Conservation (phyloP, 2,797 vertebrate species). For the Mallotus villosus region DNA sequence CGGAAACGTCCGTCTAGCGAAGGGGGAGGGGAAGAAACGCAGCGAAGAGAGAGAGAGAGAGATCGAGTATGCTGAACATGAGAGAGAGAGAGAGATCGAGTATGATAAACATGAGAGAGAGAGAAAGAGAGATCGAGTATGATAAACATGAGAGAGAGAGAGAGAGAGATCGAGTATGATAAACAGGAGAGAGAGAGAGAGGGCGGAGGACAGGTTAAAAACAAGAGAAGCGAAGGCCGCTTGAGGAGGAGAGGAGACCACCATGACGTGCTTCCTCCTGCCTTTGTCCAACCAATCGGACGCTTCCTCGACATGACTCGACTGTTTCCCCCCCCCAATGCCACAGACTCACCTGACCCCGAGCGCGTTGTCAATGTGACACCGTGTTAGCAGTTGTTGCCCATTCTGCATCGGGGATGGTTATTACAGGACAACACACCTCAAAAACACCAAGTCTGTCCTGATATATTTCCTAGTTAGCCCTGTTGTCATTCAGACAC, state of each 20-base stretch:
- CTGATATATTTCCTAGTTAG: neutral
- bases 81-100: neutral
- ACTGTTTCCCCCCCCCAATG: neutral
- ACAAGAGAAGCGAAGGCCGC: neutral
- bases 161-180: too few species aligned
- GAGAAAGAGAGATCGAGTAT: neutral
- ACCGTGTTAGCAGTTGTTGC: neutral
- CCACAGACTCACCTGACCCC: neutral
- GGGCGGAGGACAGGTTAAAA: too few species aligned
- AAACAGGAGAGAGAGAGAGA: too few species aligned
- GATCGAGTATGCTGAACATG: neutral
- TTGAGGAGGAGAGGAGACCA: neutral
- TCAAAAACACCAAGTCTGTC: too few species aligned
- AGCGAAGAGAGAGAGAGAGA: neutral
- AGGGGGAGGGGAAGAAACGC: too few species aligned
- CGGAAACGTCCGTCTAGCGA: conserved; percentile 87
- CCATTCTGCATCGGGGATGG: neutral
- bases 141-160: neutral
- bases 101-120: too few species aligned
- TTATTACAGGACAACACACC: neutral
- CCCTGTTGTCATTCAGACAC: neutral
- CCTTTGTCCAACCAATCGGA: conserved; percentile 2
- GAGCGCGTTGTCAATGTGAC: neutral
- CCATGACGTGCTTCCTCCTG: neutral
- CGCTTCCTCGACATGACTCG: neutral